Evolutionary conservation across 1,140 invertebrate genomes (phyloP).

Genomic region (Gonatopus flavifemur): DNA sequence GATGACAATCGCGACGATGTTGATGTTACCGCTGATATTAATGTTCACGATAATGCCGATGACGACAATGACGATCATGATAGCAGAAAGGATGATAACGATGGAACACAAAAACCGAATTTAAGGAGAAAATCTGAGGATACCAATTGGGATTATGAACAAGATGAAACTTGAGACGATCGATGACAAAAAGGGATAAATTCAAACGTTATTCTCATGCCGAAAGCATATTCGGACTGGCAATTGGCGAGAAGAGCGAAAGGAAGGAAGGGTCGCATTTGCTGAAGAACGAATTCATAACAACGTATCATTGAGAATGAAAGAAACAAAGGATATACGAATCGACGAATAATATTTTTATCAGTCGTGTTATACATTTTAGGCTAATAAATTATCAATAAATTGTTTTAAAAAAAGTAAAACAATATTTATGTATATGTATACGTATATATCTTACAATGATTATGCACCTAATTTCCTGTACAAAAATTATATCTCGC

Average conservation of each 20-base stretch:
- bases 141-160: conserved; percentile 38
- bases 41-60: too few species aligned
- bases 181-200: conserved; percentile 1
- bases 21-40: too few species aligned
- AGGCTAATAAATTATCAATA: conserved; percentile 16
- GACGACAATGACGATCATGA: too few species aligned
- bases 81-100: conserved; percentile 26
- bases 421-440: neutral
- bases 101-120: conserved; percentile 34
- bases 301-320: too few species aligned
- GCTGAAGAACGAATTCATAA: neutral
- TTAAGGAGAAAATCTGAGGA: conserved; percentile 38
- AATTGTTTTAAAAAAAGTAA: neutral
- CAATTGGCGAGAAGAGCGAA: conserved; percentile 1
- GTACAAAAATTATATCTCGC: too few species aligned
- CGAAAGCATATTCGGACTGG: conserved; percentile 13
- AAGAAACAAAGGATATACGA: neutral
- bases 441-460: neutral
- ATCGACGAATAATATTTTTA: conserved; percentile 12
- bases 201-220: neutral
- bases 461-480: neutral
- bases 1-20: too few species aligned
- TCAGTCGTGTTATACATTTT: conserved; percentile 9
- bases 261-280: neutral
- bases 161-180: conserved; percentile 36